These are phyloP conservation scores for Poecilia latipinna DNA, from an alignment of 2,113 vertebrate species.

Conservation along the genomic window DNA sequence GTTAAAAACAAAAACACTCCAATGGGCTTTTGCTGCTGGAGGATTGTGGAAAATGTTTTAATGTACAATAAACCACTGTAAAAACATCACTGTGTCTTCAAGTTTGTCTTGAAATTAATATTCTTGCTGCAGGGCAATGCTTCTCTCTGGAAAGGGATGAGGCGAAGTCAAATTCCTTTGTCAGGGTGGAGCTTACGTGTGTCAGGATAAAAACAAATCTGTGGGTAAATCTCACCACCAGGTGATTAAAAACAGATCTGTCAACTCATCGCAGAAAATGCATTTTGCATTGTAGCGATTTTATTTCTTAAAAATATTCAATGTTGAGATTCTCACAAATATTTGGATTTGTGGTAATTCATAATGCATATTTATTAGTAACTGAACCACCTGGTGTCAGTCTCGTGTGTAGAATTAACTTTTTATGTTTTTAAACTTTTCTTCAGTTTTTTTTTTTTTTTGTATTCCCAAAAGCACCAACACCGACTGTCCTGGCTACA, in stretches of 20 bases:
- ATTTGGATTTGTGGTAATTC: too few relatives aligned
- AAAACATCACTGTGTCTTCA: slow-evolving; percentile 37
- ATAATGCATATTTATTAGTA: too few relatives aligned
- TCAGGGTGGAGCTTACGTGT: neutral
- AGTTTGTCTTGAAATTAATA: neutral
- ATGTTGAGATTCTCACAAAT: too few relatives aligned
- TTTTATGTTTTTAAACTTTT: too few relatives aligned
- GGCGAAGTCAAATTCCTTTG: neutral
- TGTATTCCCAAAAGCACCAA: too few relatives aligned
- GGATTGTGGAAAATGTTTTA: slow-evolving; percentile 74
- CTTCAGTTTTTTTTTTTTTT: too few relatives aligned
- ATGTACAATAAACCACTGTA: slow-evolving; percentile 79
- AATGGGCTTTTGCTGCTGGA: slow-evolving; percentile 67
- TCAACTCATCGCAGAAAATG: too few relatives aligned
- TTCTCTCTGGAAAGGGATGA: neutral
- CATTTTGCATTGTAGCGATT: too few relatives aligned
- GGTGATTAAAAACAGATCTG: neutral
- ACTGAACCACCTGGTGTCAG: too few relatives aligned
- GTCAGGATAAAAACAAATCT: neutral
- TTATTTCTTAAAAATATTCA: too few relatives aligned
- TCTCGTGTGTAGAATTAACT: too few relatives aligned
- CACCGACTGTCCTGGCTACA: too few relatives aligned
- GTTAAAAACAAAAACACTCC: slow-evolving; percentile 46
- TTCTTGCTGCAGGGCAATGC: neutral
- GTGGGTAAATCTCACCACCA: neutral